Evolutionary conservation across 2,113 vertebrate genomes (phyloP).

Genomic region (Eretmochelys imbricata): DNA sequence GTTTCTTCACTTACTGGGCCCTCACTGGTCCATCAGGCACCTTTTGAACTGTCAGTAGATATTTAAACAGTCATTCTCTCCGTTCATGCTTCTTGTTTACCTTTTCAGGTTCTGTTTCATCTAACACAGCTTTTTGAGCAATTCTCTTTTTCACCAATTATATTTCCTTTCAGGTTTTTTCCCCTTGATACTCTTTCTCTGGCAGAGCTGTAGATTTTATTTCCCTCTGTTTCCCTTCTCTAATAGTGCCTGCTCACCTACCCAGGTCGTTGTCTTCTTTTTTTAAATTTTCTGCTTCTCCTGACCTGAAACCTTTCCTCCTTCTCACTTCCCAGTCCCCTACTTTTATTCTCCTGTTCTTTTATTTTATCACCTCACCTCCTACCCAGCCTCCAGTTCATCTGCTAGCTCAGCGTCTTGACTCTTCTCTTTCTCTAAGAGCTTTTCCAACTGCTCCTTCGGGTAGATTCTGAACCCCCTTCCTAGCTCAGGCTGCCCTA

Average conservation of each 20-base stretch:
- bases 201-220: not conserved
- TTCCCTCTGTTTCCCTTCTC: not conserved
- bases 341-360: not conserved
- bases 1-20: not conserved
- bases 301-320: not conserved
- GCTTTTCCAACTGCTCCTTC: not conserved
- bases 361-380: not conserved
- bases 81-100: not conserved
- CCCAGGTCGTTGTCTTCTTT: not conserved
- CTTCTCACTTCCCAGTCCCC: not conserved
- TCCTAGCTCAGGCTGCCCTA: not conserved
- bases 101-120: not conserved
- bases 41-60: not conserved
- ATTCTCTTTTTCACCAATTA: not conserved
- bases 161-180: not conserved
- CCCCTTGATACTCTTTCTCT: not conserved
- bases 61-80: not conserved
- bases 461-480: not conserved
- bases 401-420: not conserved
- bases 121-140: not conserved
- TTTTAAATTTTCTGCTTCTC: not conserved
- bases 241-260: not conserved
- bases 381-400: not conserved
- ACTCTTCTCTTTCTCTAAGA: not conserved
- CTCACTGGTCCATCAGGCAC: not conserved